Conservation (phyloP, 1,140 invertebrate genomes). For the Plectrocnemia conspersa region DNA sequence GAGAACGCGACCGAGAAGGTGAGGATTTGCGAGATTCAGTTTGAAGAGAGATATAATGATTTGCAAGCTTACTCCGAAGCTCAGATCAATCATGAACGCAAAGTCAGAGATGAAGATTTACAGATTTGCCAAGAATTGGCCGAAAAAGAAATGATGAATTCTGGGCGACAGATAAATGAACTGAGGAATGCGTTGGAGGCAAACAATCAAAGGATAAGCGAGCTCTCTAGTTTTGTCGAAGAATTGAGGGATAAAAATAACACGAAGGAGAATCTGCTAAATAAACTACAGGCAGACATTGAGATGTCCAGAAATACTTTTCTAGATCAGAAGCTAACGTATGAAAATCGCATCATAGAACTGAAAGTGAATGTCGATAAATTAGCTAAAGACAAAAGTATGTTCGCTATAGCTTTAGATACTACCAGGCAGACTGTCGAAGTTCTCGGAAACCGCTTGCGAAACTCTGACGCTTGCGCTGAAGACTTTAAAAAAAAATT, state of each 20-base stretch:
- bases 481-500: slow-evolving; percentile 45
- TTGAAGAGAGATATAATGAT: slow-evolving; percentile 43
- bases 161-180: slow-evolving; percentile 40
- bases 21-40: slow-evolving; percentile 48
- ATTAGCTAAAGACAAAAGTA: slow-evolving; percentile 44
- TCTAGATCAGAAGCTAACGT: not conserved
- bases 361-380: slow-evolving; percentile 44
- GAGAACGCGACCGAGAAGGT: slow-evolving; percentile 46
- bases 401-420: slow-evolving; percentile 48
- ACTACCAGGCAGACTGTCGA: slow-evolving; percentile 48
- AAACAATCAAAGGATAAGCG: not conserved
- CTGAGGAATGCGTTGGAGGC: slow-evolving; percentile 43
- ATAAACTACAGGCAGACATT: not conserved
- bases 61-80: slow-evolving; percentile 40
- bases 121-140: slow-evolving; percentile 31
- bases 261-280: not conserved
- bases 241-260: not conserved
- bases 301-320: too few species aligned
- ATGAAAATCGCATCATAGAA: slow-evolving; percentile 6
- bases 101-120: slow-evolving; percentile 1
- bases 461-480: slow-evolving; percentile 48
- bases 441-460: slow-evolving; percentile 45
- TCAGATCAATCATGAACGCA: not conserved
- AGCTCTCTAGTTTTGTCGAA: slow-evolving; percentile 5
- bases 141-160: slow-evolving; percentile 15